Conservation (phyloP, 2,888 invertebrate species). For the Chrysodeixis includens region DNA sequence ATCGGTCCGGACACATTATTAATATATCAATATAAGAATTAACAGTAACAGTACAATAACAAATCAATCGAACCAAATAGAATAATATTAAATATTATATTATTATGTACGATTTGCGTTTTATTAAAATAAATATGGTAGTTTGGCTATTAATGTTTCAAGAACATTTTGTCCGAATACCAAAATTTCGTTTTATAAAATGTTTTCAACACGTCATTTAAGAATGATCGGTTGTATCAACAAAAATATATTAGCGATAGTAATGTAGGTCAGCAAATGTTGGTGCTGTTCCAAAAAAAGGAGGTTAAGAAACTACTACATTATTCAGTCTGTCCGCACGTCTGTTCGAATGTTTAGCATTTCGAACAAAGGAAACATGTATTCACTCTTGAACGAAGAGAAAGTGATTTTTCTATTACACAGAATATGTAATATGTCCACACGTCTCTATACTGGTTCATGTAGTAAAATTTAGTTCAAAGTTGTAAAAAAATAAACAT, state of each 20-base stretch:
- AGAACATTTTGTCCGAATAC: neutral
- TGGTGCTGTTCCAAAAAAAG: slow-evolving; percentile 44
- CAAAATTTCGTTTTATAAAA: too few species aligned
- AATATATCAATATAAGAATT: too few species aligned
- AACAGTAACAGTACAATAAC: too few species aligned
- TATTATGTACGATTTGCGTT: too few species aligned
- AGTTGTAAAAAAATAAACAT: too few species aligned
- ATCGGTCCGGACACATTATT: too few species aligned
- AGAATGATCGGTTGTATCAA: slow-evolving; percentile 8
- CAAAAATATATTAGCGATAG: slow-evolving; percentile 13
- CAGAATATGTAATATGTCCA: neutral
- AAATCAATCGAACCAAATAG: too few species aligned
- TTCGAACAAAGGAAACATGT: slow-evolving; percentile 20
- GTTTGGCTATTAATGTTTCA: too few species aligned
- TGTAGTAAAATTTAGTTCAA: too few species aligned
- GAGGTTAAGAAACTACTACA: slow-evolving; percentile 26
- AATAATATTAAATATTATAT: too few species aligned
- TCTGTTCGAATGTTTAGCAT: slow-evolving; percentile 12
- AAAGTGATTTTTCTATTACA: neutral
- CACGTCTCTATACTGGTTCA: neutral
- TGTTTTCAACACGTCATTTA: slow-evolving; percentile 9
- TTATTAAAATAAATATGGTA: too few species aligned
- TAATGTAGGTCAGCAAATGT: slow-evolving; percentile 35
- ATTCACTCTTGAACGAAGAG: slow-evolving; percentile 15
- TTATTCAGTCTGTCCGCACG: slow-evolving; percentile 36